Percentiles rank a stretch among this genome's conserved stretches.
These are phyloP conservation scores for Lepus townsendii DNA, from an alignment of 2,797 vertebrate species.

Conservation along the genomic window DNA sequence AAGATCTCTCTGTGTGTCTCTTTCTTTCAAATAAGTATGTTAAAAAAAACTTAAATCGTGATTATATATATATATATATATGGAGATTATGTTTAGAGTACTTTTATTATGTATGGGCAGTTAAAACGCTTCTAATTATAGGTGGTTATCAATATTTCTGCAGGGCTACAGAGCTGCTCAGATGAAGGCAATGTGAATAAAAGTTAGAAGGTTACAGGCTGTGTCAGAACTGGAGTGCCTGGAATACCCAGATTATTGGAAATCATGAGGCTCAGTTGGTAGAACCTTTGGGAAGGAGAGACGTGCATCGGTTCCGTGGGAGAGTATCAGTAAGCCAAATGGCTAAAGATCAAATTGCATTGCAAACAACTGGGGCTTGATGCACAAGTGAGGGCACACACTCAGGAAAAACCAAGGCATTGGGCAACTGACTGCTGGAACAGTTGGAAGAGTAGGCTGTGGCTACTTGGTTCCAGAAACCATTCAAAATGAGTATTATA, in stretches of 20 bases:
- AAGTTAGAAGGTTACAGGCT: neutral
- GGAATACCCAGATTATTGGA: neutral
- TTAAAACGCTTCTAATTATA: conserved; percentile 19
- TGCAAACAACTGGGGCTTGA: neutral
- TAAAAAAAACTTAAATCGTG: neutral
- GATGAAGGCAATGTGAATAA: neutral
- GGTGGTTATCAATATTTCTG: neutral
- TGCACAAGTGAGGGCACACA: accelerated
- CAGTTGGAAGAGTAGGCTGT: neutral
- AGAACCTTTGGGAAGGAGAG: neutral
- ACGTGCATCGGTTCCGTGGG: neutral
- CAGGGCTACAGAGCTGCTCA: neutral
- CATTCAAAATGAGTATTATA: neutral
- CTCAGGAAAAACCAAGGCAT: neutral
- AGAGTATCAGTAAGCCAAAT: neutral
- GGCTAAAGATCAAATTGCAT: neutral
- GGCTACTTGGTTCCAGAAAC: neutral
- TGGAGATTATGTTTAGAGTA: neutral
- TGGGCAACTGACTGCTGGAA: neutral
- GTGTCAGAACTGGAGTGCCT: neutral
- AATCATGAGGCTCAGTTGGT: neutral
- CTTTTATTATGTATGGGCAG: neutral
- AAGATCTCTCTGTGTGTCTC: too few relatives aligned
- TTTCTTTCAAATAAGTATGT: too few relatives aligned
- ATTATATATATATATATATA: neutral